These are phyloP conservation scores for Pongo pygmaeus DNA, from an alignment of 2,113 vertebrate species.

Conservation along the genomic window DNA sequence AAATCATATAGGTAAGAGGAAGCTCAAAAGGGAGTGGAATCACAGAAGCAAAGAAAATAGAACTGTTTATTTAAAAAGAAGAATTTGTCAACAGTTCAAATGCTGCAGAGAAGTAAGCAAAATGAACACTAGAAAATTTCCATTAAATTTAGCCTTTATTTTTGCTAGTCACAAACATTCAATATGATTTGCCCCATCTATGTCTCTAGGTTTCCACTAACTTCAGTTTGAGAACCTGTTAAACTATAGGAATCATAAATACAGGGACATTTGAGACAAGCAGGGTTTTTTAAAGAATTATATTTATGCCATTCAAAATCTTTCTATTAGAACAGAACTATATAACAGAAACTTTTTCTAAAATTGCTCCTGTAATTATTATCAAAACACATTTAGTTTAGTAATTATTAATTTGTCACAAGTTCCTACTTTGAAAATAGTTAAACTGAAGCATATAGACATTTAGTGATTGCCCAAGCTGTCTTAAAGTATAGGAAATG, in stretches of 20 bases:
- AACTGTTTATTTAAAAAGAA: not conserved
- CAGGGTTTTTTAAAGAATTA: not conserved
- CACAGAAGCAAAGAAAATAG: not conserved
- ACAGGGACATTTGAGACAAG: not conserved
- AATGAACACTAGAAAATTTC: not conserved
- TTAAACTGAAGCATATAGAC: not conserved
- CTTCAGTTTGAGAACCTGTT: not conserved
- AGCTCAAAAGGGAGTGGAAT: not conserved
- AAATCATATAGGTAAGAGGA: not conserved
- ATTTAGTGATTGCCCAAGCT: not conserved
- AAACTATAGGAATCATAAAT: not conserved
- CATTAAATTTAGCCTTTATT: not conserved
- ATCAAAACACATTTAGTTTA: slow-evolving; percentile 7
- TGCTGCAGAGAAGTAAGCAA: not conserved
- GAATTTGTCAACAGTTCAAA: not conserved
- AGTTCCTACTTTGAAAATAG: not conserved
- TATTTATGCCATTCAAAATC: not conserved
- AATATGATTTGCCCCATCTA: not conserved
- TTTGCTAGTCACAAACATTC: not conserved
- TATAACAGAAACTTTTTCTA: not conserved
- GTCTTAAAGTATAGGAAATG: not conserved
- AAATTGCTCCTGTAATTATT: not conserved
- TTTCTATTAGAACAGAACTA: not conserved
- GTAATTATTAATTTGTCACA: not conserved
- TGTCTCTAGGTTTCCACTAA: not conserved